These are phyloP conservation scores for Pseudomyrmex dendroicus DNA, from an alignment of 1,140 invertebrate species.

Conservation along the genomic window DNA sequence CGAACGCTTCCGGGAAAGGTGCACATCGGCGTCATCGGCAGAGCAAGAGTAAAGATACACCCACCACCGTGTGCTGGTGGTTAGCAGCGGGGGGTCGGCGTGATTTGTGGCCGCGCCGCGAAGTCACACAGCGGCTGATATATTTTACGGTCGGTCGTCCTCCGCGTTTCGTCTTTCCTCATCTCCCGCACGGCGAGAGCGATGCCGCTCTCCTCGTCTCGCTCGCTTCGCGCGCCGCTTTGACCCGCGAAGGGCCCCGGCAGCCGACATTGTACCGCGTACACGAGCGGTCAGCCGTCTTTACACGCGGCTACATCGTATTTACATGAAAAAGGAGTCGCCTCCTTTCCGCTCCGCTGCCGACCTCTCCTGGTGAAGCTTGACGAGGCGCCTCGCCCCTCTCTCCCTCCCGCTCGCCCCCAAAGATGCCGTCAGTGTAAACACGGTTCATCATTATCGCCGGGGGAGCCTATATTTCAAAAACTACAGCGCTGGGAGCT, in stretches of 20 bases:
- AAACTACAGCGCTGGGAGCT: conserved; percentile 56
- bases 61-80: conserved; percentile 78
- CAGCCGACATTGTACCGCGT: conserved; percentile 82
- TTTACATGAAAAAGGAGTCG: conserved; percentile 86
- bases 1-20: conserved; percentile 51
- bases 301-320: conserved; percentile 84
- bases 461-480: conserved; percentile 80
- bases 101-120: conserved; percentile 85
- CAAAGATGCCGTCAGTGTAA: conserved; percentile 79
- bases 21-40: conserved; percentile 58
- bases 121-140: conserved; percentile 85
- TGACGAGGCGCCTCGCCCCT: conserved; percentile 70
- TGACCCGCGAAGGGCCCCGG: conserved; percentile 69
- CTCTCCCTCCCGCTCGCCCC: conserved; percentile 43
- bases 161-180: conserved; percentile 53
- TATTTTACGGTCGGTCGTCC: conserved; percentile 83
- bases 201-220: conserved; percentile 2
- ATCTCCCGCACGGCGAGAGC: conserved; percentile 46
- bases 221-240: conserved; percentile 62
- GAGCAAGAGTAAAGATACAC: conserved; percentile 77
- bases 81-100: conserved; percentile 83
- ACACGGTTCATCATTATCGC: conserved; percentile 85
- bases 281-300: conserved; percentile 81
- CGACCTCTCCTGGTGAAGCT: conserved; percentile 64
- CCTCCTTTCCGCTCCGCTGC: conserved; percentile 54